phyloP scores from a whole-genome alignment of 2,888 invertebrate species.

The Trachelus troglodyta region DNA sequence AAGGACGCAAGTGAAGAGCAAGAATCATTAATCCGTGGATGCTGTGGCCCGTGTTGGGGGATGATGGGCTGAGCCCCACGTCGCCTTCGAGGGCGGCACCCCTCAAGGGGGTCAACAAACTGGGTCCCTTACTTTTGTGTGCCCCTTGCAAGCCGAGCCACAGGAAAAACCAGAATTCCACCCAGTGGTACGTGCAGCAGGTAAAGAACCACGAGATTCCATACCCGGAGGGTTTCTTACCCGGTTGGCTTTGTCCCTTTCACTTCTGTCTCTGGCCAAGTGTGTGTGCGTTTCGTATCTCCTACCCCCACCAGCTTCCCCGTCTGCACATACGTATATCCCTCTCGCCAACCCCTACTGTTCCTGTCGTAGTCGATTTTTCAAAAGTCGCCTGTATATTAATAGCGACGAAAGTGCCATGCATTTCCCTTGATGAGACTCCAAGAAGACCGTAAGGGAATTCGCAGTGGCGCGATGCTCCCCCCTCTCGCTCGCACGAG shows the following conservation, averaged over 20 bases:
- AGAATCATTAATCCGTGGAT: constrained; percentile 52
- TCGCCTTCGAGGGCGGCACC: constrained; percentile 47
- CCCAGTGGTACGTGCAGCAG: constrained; percentile 67
- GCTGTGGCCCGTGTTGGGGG: constrained; percentile 65
- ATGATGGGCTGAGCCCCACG: constrained; percentile 63
- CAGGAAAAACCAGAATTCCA: constrained; percentile 59
- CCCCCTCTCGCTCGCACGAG: background rate
- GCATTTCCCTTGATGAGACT: background rate
- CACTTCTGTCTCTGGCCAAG: background rate
- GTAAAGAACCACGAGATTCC: constrained; percentile 43
- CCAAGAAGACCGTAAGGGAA: background rate
- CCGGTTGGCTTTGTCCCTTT: background rate
- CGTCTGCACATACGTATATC: background rate
- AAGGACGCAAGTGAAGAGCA: background rate
- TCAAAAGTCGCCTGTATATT: background rate
- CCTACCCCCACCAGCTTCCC: background rate
- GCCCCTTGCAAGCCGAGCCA: constrained; percentile 61
- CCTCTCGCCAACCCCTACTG: background rate
- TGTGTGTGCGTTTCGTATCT: background rate
- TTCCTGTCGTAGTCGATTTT: background rate
- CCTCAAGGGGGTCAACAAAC: constrained; percentile 49
- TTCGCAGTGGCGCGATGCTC: background rate
- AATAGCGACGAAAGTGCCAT: background rate
- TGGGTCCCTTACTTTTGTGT: constrained; percentile 61
- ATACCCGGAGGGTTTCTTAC: background rate